A percentile compares a stretch with the other conserved stretches of the same genome.
phyloP scores from a whole-genome alignment of 2,888 invertebrate genomes.

The Drosophila monieri region DNA sequence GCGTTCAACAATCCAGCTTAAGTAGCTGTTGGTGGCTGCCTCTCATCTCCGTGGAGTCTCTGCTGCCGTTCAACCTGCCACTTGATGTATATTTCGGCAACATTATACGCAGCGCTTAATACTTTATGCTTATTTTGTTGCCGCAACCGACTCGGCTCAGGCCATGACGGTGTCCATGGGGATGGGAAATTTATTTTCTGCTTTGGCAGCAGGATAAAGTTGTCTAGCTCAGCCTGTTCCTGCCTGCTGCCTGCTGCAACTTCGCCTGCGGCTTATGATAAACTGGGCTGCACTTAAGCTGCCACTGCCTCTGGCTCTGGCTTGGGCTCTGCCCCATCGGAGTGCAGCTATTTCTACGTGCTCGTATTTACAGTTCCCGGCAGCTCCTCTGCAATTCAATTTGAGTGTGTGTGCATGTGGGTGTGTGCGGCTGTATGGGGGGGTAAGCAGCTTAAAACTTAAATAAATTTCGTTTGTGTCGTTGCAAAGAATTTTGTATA shows the following conservation, averaged over 20 bases:
- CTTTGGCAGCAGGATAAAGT: conserved; percentile 60
- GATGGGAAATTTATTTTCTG: conserved; percentile 57
- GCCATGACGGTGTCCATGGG: conserved; percentile 2
- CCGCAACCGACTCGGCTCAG: conserved; percentile 38
- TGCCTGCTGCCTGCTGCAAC: conserved; percentile 18
- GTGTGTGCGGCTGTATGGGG: background rate
- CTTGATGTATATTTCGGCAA: conserved; percentile 68
- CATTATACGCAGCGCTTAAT: conserved; percentile 68
- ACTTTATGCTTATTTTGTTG: conserved; percentile 72
- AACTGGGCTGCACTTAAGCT: conserved; percentile 52
- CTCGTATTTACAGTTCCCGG: conserved; percentile 35
- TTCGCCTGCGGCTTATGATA: conserved; percentile 51
- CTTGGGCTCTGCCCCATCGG: conserved; percentile 23
- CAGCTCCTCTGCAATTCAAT: conserved; percentile 60
- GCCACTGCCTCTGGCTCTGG: conserved; percentile 15
- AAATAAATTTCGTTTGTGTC: conserved; percentile 55
- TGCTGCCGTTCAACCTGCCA: conserved; percentile 40
- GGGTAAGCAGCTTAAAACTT: conserved; percentile 67
- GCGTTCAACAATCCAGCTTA: conserved; percentile 47
- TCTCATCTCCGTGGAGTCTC: conserved; percentile 21
- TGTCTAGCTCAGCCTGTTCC: conserved; percentile 38
- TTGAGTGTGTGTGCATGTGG: conserved; percentile 32
- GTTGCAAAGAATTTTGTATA: conserved; percentile 13
- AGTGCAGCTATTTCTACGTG: conserved; percentile 24
- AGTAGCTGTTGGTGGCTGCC: conserved; percentile 61